These are phyloP conservation scores for Heteromormyrus szaboi DNA, from an alignment of 2,797 vertebrate genomes.

Conservation along the genomic window DNA sequence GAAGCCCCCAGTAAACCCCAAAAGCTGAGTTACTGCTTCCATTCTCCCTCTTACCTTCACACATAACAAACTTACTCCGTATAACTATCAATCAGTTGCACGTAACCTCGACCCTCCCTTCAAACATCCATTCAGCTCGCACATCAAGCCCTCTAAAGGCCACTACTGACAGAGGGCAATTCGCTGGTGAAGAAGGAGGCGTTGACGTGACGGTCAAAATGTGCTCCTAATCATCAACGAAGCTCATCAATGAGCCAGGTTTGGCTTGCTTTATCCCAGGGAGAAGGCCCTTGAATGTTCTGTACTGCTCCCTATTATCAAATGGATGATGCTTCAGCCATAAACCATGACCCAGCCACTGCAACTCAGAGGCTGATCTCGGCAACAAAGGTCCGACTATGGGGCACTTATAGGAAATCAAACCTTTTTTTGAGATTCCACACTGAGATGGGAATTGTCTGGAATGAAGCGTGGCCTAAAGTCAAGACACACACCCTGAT, in stretches of 20 bases:
- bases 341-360: not conserved
- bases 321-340: not conserved
- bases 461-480: not conserved
- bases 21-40: not conserved
- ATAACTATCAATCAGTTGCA: not conserved
- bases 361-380: not conserved
- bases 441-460: not conserved
- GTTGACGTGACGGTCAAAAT: not conserved
- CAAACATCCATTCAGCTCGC: not conserved
- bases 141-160: not conserved
- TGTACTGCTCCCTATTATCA: not conserved
- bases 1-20: not conserved
- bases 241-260: not conserved
- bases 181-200: not conserved
- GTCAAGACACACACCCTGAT: not conserved
- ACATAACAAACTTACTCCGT: not conserved
- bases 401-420: not conserved
- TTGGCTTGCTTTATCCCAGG: not conserved
- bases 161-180: not conserved
- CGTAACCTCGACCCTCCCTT: not conserved
- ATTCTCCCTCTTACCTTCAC: not conserved
- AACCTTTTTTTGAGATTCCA: not conserved
- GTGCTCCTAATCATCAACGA: not conserved
- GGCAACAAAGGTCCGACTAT: not conserved
- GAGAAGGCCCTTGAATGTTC: not conserved